Conservation (phyloP, 2,888 invertebrate species). For the Rhogogaster chlorosoma region DNA sequence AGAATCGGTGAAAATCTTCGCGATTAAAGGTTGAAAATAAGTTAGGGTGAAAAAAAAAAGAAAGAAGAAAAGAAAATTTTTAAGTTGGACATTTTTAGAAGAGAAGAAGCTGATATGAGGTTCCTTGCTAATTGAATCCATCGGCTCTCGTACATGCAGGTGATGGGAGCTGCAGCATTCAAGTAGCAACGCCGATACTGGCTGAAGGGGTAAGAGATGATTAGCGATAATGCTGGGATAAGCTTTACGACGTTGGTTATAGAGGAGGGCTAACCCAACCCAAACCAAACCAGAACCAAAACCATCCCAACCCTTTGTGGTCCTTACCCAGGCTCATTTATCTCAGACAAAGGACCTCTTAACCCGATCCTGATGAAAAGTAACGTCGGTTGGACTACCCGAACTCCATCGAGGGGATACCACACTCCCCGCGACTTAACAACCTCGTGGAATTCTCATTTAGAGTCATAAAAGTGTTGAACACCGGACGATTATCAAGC, state of each 20-base stretch:
- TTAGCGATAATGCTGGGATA: conserved; percentile 44
- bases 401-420: conserved; percentile 17
- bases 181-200: neutral
- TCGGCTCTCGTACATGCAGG: neutral
- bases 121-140: neutral
- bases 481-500: conserved; percentile 13
- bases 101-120: neutral
- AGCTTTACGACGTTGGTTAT: conserved; percentile 47
- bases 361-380: conserved; percentile 53
- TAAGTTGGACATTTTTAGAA: neutral
- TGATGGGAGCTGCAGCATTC: conserved; percentile 3
- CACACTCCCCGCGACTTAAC: neutral
- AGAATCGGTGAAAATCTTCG: neutral
- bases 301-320: conserved; percentile 45
- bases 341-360: conserved; percentile 52
- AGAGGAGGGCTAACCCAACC: conserved; percentile 20
- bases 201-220: conserved; percentile 26
- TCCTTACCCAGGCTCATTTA: conserved; percentile 49
- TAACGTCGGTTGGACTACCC: conserved; percentile 36
- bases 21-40: neutral
- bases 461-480: conserved; percentile 41
- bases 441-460: conserved; percentile 22
- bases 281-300: conserved; percentile 17
- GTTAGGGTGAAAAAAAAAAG: neutral
- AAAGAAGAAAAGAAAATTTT: neutral